These are phyloP conservation scores for Palythoa grandis DNA, from an alignment of 92 coral and sea anemone genomes.

Conservation along the genomic window DNA sequence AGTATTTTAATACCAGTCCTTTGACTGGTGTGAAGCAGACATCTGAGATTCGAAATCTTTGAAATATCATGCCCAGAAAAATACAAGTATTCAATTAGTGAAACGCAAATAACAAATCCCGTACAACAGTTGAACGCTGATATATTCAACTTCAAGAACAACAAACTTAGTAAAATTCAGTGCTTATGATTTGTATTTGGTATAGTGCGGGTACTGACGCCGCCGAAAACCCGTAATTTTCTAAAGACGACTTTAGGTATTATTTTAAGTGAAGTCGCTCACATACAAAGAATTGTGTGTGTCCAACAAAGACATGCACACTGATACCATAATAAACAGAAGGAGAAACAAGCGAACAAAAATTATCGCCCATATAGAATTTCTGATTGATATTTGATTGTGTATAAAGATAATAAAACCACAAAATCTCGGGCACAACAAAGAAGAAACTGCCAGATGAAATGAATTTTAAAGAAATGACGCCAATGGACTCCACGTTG, in stretches of 20 bases:
- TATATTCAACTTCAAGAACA: slow-evolving; percentile 12
- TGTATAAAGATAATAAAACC: not conserved
- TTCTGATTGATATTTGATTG: slow-evolving; percentile 27
- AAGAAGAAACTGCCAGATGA: slow-evolving; percentile 3
- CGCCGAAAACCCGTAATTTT: not conserved
- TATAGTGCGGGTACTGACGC: not conserved
- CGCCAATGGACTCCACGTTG: not conserved
- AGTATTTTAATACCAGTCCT: not conserved
- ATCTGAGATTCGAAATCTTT: not conserved
- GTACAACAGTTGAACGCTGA: not conserved
- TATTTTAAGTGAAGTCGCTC: not conserved
- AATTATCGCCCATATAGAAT: not conserved
- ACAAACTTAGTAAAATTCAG: not conserved
- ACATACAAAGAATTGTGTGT: not conserved
- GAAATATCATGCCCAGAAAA: slow-evolving; percentile 1
- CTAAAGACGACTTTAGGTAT: not conserved
- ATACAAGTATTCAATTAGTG: slow-evolving; percentile 20
- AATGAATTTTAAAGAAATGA: not conserved
- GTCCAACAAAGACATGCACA: not conserved
- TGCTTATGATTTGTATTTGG: too few species aligned
- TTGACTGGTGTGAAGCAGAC: not conserved
- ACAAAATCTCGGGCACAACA: not conserved
- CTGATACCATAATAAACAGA: not conserved
- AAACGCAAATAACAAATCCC: not conserved
- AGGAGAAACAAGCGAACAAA: not conserved